Evolutionary conservation across 2,797 vertebrate genomes (phyloP), one percentile per base, ranked within the genome.

Genomic region (Pitangus sulphuratus): DNA sequence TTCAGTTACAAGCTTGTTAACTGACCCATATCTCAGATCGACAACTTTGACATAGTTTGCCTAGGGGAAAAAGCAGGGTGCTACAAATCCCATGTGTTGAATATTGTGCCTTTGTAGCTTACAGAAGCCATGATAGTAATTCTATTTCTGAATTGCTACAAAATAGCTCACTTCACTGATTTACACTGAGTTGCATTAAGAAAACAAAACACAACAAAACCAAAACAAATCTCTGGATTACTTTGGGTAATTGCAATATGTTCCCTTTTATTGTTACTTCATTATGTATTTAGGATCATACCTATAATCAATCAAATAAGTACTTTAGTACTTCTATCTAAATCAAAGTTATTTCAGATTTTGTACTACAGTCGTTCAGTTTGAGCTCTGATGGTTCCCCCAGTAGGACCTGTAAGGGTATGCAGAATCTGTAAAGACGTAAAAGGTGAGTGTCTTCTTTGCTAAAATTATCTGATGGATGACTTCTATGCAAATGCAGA

Each of bases 1-100:
- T 80, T 91, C 60, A 75, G 64, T 83, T 83, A 47, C 81, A 83
- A 81, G 42, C 39, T 91, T 89, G 53, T 92, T 95, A 95, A 89
- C 71, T 80, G 75, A 33, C 84, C 69, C 42, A 35, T 87, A 85
- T 95, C 78, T 94, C 75, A 89, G 75, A 91, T 89, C 75, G 91
- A 81, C 61, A 78, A 30, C 45, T 80, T 61, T 44, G 71, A 64
- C 53, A 75, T 56, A 77, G 15, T 70, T 87, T 94, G 64, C 69
- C 84, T 74, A 80, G 37, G 64, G 64, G 28, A 30, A 69, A 75
- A 88, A 72, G 11, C 25, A 89, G 13, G 10, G 31, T 75, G 24
- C 72, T 91, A 37, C 20, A 92, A 18, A 51, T 12, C 35, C 13
- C 28, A 15, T 45, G 26, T 22, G 65, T 64, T 75, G 33, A 92